Evolutionary conservation across 2,113 vertebrate genomes (phyloP).

Genomic region (Helogale parvula): DNA sequence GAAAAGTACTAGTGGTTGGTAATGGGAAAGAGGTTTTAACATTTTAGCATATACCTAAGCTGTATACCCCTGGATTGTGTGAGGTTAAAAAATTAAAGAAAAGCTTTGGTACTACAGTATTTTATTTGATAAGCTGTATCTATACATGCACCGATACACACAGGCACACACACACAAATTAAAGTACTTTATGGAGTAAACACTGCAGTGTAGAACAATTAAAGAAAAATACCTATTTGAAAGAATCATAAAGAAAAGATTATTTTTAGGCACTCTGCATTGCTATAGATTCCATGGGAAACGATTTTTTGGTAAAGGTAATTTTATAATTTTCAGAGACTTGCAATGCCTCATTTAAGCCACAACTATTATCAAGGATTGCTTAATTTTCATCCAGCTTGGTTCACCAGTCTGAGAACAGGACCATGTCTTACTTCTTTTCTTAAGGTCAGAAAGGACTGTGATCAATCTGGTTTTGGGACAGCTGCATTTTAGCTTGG

Average conservation of each 20-base stretch:
- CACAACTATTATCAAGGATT: not conserved
- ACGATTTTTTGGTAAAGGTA: not conserved
- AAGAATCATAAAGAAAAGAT: not conserved
- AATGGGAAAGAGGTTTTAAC: not conserved
- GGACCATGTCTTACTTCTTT: not conserved
- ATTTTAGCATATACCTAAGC: not conserved
- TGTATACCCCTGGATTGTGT: not conserved
- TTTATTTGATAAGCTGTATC: not conserved
- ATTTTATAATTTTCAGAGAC: slow-evolving; percentile 8
- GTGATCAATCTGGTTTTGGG: not conserved
- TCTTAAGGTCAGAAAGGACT: slow-evolving; percentile 8
- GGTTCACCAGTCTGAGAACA: not conserved
- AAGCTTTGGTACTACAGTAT: not conserved
- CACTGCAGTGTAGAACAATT: not conserved
- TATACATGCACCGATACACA: not conserved
- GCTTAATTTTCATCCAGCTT: not conserved
- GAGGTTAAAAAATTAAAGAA: not conserved
- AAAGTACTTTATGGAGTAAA: not conserved
- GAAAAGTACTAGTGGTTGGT: not conserved
- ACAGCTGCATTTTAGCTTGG: not conserved
- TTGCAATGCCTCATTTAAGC: not conserved
- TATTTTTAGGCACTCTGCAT: not conserved
- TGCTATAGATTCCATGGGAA: not conserved
- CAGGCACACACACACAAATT: not conserved
- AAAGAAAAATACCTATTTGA: not conserved